These are phyloP conservation scores for Falco biarmicus DNA, from an alignment of 2,797 vertebrate genomes.

Conservation along the genomic window DNA sequence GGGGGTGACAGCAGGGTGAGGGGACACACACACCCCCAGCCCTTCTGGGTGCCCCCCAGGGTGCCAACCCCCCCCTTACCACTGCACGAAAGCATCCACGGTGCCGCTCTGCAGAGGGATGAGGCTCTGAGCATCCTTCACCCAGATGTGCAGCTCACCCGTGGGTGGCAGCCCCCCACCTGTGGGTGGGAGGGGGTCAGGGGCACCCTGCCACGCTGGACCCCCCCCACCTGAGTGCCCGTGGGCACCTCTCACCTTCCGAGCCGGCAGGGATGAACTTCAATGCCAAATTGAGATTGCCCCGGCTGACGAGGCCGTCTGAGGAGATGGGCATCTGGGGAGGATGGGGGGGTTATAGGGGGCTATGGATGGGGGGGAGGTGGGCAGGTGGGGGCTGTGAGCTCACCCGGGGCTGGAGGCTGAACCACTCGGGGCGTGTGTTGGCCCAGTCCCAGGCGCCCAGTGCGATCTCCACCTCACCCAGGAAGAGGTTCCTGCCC, in stretches of 20 bases:
- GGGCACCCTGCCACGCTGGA: fast-evolving
- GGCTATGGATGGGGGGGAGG: neutral
- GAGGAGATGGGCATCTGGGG: slow-evolving; percentile 81
- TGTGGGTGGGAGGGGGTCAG: slow-evolving; percentile 38
- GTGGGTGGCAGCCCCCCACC: slow-evolving; percentile 85
- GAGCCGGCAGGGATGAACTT: slow-evolving; percentile 87
- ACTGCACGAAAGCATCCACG: slow-evolving; percentile 87
- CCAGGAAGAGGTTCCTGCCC: slow-evolving; percentile 91
- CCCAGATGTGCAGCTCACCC: slow-evolving; percentile 96
- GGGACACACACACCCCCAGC: neutral
- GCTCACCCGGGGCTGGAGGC: slow-evolving; percentile 89
- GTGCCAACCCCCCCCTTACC: slow-evolving; percentile 71
- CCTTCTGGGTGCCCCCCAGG: neutral
- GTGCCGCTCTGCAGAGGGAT: slow-evolving; percentile 84
- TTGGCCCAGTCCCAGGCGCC: slow-evolving; percentile 89
- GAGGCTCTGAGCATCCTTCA: slow-evolving; percentile 90
- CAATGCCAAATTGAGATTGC: slow-evolving; percentile 85
- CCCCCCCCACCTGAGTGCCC: fast-evolving
- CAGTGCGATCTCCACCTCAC: slow-evolving; percentile 90
- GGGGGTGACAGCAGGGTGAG: neutral
- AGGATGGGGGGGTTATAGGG: neutral
- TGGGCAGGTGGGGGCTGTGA: no score
- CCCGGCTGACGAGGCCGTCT: slow-evolving; percentile 82
- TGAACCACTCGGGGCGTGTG: slow-evolving; percentile 83
- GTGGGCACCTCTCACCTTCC: slow-evolving; percentile 78